Conservation (phyloP, 1,140 invertebrate species). For the Subanguina moxae region DNA sequence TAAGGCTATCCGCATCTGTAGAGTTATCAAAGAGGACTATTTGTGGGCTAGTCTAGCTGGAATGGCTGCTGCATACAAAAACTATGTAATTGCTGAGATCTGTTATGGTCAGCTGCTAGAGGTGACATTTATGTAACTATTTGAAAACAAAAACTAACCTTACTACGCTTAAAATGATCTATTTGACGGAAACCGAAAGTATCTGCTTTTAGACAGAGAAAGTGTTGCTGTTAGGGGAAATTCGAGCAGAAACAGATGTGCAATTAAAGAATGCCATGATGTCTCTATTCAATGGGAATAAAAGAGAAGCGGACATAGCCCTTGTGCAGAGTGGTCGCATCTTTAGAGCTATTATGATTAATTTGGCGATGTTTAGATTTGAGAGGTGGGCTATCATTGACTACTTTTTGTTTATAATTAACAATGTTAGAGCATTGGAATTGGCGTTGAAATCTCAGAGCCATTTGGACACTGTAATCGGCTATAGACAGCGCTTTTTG, state of each 20-base stretch:
- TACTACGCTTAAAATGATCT: too few relatives aligned
- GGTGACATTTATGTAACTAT: too few relatives aligned
- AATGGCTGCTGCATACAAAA: conserved; percentile 73
- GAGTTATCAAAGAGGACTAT: conserved; percentile 67
- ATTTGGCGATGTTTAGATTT: conserved; percentile 80
- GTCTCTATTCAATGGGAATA: conserved; percentile 73
- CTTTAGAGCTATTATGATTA: conserved; percentile 73
- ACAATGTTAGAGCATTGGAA: conserved; percentile 71
- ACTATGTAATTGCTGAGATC: conserved; percentile 80
- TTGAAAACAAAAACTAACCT: too few relatives aligned
- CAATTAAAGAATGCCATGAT: conserved; percentile 74
- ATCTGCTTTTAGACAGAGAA: conserved; percentile 71
- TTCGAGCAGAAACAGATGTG: conserved; percentile 68
- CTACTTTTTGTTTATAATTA: background rate
- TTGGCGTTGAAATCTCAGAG: conserved; percentile 75
- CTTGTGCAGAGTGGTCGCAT: conserved; percentile 73
- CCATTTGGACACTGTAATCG: conserved; percentile 73
- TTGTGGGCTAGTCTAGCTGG: conserved; percentile 85
- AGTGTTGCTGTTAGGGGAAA: conserved; percentile 79
- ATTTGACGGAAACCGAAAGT: too few relatives aligned
- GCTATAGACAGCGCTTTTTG: conserved; percentile 73
- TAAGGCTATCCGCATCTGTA: too few relatives aligned
- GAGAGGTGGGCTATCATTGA: conserved; percentile 64
- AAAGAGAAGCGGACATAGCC: conserved; percentile 75
- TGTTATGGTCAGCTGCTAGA: conserved; percentile 85